Percentiles rank a stretch among this genome's conserved stretches.
Evolutionary conservation across 2,113 vertebrate species (phyloP).

Genomic region (Brachirus orientalis): DNA sequence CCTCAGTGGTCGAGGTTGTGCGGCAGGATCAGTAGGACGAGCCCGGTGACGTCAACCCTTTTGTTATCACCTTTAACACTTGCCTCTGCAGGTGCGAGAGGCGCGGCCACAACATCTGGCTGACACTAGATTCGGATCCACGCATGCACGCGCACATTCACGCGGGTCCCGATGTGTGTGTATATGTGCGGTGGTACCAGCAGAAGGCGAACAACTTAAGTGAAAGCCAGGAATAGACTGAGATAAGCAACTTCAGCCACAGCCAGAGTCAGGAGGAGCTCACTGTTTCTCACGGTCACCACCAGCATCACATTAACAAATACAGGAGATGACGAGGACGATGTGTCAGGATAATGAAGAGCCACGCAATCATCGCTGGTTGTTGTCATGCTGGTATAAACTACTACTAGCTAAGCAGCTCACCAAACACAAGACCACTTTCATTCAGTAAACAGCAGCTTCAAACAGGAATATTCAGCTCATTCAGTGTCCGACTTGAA

Average conservation of each 20-base stretch:
- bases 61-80: slow-evolving; percentile 85
- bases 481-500: neutral
- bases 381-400: slow-evolving; percentile 32
- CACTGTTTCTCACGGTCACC: neutral
- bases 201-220: slow-evolving; percentile 32
- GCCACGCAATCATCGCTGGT: slow-evolving; percentile 12
- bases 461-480: neutral
- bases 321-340: neutral
- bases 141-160: neutral
- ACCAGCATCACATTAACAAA: too few species aligned
- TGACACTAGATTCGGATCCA: slow-evolving; percentile 15
- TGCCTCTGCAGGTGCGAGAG: slow-evolving; percentile 70
- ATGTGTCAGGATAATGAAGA: slow-evolving; percentile 1
- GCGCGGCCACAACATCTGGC: slow-evolving; percentile 38
- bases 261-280: slow-evolving; percentile 11
- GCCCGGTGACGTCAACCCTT: slow-evolving; percentile 84
- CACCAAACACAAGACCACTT: slow-evolving; percentile 34
- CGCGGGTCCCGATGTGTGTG: neutral
- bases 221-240: slow-evolving; percentile 10
- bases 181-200: neutral
- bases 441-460: slow-evolving; percentile 24
- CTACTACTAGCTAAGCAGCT: slow-evolving; percentile 40
- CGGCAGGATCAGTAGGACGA: slow-evolving; percentile 79
- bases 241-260: slow-evolving; percentile 37
- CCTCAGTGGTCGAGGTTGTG: slow-evolving; percentile 73